Conservation (phyloP, 2,888 invertebrate species). For the Beris chalybata region DNA sequence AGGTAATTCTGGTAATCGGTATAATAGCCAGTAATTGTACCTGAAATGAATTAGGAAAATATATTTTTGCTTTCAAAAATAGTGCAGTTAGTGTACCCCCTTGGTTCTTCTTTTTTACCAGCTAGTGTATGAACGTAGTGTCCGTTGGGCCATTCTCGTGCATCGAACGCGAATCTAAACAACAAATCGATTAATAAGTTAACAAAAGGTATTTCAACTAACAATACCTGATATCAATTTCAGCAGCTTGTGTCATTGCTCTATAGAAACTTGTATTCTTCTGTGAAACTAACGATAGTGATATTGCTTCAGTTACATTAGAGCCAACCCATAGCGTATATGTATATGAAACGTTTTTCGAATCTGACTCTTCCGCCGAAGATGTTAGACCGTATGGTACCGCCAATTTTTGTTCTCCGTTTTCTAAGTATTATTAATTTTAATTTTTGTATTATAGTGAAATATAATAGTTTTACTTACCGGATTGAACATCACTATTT, state of each 20-base stretch:
- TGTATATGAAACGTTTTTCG: conserved; percentile 71
- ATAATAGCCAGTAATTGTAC: conserved; percentile 88
- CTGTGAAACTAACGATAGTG: conserved; percentile 73
- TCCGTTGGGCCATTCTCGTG: conserved; percentile 89
- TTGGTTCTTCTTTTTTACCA: conserved; percentile 56
- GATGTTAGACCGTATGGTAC: conserved; percentile 54
- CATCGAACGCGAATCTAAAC: conserved; percentile 68
- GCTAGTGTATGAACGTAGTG: conserved; percentile 87
- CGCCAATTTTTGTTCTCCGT: conserved; percentile 55
- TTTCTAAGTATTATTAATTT: conserved; percentile 45
- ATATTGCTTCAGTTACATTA: conserved; percentile 80
- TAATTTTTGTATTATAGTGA: neutral
- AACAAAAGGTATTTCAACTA: neutral
- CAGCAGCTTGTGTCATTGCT: conserved; percentile 83
- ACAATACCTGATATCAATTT: conserved; percentile 64
- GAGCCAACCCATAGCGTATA: conserved; percentile 89
- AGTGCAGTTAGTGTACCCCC: conserved; percentile 47
- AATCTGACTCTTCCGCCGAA: conserved; percentile 55
- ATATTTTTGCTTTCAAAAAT: conserved; percentile 1
- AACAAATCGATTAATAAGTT: conserved; percentile 16
- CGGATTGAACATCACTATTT: conserved; percentile 53
- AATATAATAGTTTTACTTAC: conserved; percentile 42
- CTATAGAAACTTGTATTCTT: conserved; percentile 69
- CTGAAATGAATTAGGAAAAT: conserved; percentile 52
- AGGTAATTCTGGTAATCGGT: conserved; percentile 77